Conservation (phyloP, 2,797 vertebrate genomes). For the Mormyrus proboscirostris region DNA sequence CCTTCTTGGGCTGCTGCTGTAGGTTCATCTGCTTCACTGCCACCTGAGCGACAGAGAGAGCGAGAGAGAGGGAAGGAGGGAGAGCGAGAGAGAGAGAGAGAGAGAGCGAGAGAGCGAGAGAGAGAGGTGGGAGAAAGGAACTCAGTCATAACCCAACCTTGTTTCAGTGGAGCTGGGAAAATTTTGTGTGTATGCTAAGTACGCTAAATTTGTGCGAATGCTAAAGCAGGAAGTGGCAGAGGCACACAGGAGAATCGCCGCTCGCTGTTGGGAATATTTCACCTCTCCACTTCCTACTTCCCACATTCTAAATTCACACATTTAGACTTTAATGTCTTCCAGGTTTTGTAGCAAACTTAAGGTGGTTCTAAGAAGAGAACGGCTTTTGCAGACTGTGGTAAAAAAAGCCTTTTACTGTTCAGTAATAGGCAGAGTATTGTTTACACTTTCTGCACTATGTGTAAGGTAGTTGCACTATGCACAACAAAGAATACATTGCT, state of each 20-base stretch:
- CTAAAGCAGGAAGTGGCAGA: neutral
- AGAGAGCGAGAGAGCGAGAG: constrained; percentile 16
- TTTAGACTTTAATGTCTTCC: neutral
- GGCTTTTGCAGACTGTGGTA: neutral
- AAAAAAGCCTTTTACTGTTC: neutral
- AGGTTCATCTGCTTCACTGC: constrained; percentile 99
- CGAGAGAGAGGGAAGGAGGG: constrained; percentile 3
- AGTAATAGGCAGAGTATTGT: neutral
- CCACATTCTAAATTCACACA: neutral
- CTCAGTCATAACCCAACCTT: neutral
- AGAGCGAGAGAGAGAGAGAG: constrained; percentile 24
- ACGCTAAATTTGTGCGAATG: neutral
- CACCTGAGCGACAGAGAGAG: constrained; percentile 63
- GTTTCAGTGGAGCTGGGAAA: neutral
- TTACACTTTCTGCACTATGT: neutral
- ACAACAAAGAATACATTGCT: neutral
- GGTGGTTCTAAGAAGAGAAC: neutral
- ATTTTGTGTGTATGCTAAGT: neutral
- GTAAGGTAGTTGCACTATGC: neutral
- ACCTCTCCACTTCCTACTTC: neutral
- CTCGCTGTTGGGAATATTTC: neutral
- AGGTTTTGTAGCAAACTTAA: neutral
- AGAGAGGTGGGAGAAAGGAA: neutral
- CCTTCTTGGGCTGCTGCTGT: constrained; percentile 97
- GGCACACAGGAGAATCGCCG: neutral